phyloP scores from a whole-genome alignment of 2,113 vertebrate species.

The Henicopernis longicauda region DNA sequence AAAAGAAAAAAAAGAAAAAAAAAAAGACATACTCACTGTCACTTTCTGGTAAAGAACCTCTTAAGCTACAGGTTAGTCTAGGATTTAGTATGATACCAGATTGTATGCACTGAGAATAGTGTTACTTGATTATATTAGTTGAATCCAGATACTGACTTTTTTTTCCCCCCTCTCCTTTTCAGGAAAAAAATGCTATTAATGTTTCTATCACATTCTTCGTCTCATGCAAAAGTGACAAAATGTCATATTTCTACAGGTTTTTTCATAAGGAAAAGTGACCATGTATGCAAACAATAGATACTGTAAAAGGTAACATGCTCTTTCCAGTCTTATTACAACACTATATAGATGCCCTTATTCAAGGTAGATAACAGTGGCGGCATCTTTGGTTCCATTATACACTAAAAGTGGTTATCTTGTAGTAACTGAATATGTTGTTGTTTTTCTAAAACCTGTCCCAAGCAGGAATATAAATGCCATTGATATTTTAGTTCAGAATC shows the following conservation, averaged over 20 bases:
- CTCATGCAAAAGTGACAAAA: not conserved
- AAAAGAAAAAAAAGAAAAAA: not conserved
- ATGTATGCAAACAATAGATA: not conserved
- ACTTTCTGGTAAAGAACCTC: not conserved
- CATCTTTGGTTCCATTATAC: not conserved
- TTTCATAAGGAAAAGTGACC: not conserved
- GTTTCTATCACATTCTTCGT: not conserved
- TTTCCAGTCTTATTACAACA: not conserved
- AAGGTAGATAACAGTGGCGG: not conserved
- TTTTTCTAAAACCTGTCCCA: not conserved
- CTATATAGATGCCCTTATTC: not conserved
- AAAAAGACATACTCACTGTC: not conserved
- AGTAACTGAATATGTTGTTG: not conserved
- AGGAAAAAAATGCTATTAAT: not conserved
- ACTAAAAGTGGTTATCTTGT: not conserved
- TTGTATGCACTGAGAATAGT: not conserved
- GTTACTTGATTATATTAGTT: not conserved
- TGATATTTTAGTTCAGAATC: not conserved
- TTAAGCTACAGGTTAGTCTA: not conserved
- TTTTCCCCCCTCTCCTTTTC: too few species aligned
- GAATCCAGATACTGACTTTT: not conserved
- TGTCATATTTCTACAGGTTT: not conserved
- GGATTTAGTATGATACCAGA: not conserved
- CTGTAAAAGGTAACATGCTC: not conserved
- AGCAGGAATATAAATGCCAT: not conserved